Base-by-base conservation (phyloP, 2,113 vertebrate genomes). In the Chaenogobius annularis region DNA sequence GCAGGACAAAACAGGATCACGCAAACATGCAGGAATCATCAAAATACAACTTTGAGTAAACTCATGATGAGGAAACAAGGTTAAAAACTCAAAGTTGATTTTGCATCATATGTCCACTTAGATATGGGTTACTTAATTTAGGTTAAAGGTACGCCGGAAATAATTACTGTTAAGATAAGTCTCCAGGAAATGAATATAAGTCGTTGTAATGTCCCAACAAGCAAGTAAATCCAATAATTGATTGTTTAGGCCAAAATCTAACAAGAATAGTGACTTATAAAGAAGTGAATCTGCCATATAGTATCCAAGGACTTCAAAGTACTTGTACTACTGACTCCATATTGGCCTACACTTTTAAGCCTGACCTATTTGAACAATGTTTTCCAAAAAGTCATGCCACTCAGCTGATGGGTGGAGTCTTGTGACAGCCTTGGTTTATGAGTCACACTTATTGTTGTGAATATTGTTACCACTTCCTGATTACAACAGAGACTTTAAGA, bases 391-490 rank as follows among this genome's bases (percentile, higher is more conserved):
- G 61, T 63, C 19, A 40, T n/a, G 61, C 15, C 19, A 5, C 31
- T 37, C 31, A 40, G 61, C 17, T 63, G 35, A n/a, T 63, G 35
- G 35, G 61, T 14, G 61, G 61, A 63, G 35, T 62, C 31, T 62
- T 6, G 22, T 31, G 31, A 19, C 13, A 15, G 12, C 31, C 1
- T 9, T 62, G 7, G 7, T 19, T 14, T 62, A 35, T 61, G 58
- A 62, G 14, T 63, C 35, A 63, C 35, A 9, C 31, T 40, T 26
- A 35, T 61, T 63, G 61, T 63, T 40, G 15, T n/a, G 61, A 35
- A n/a, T 63, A 63, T n/a, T 40, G 15, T 63, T 37, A 63, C 35
- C 6, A 63, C 61, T 63, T 63, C 61, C 61, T 63, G n/a, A 63
- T 63, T 63, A 63, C 9, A 11, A 40, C 31, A 63, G 35, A 19